phyloP scores from a whole-genome alignment of 2,888 invertebrate genomes.

The Merodon equestris region DNA sequence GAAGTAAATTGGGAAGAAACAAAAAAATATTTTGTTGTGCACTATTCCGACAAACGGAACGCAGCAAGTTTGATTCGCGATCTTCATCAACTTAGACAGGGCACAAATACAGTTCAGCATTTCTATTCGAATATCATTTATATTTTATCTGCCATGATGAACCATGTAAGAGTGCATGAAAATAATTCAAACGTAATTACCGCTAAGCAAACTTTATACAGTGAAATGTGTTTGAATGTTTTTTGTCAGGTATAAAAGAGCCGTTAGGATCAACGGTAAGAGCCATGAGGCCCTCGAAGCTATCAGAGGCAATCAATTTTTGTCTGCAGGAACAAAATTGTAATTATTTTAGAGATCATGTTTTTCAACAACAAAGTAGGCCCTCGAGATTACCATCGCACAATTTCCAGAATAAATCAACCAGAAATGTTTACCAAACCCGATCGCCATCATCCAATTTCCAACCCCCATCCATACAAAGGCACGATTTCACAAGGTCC shows the following conservation, averaged over 20 bases:
- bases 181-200: conserved; percentile 44
- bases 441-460: conserved; percentile 11
- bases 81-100: conserved; percentile 57
- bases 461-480: too few relatives aligned
- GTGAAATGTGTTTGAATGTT: conserved; percentile 68
- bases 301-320: conserved; percentile 62
- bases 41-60: too few relatives aligned
- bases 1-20: conserved; percentile 56
- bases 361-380: background rate
- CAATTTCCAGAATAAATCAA: too few relatives aligned
- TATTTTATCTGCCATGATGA: conserved; percentile 20
- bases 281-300: too few relatives aligned
- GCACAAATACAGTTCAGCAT: conserved; percentile 33
- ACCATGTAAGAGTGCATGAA: conserved; percentile 54
- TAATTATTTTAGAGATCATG: conserved; percentile 43
- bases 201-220: conserved; percentile 59
- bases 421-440: too few relatives aligned
- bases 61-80: conserved; percentile 60
- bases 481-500: too few relatives aligned
- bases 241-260: too few relatives aligned
- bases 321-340: conserved; percentile 66
- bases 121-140: conserved; percentile 50
- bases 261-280: too few relatives aligned
- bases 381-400: too few relatives aligned
- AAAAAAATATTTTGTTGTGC: conserved; percentile 61